phyloP scores from a whole-genome alignment of 2,888 invertebrate genomes.

The Trachelus tabidus region DNA sequence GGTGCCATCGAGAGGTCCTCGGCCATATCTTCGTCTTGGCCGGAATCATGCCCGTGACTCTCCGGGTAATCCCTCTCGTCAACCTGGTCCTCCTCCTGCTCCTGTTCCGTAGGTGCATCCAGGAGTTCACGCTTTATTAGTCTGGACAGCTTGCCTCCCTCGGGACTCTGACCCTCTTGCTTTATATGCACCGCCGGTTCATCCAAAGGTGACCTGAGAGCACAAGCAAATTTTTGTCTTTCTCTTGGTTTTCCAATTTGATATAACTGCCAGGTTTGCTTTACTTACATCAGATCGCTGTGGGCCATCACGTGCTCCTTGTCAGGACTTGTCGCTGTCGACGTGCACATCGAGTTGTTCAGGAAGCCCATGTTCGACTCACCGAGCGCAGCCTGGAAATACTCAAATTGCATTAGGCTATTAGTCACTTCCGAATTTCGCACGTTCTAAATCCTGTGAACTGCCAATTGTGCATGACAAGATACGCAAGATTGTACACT shows the following conservation, averaged over 20 bases:
- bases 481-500: neutral
- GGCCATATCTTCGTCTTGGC: slow-evolving; percentile 61
- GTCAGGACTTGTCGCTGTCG: slow-evolving; percentile 66
- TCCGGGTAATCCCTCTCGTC: slow-evolving; percentile 60
- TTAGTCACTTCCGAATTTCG: slow-evolving; percentile 41
- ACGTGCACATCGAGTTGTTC: slow-evolving; percentile 65
- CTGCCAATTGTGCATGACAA: neutral
- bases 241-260: neutral
- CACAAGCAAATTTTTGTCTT: neutral
- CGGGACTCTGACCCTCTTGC: slow-evolving; percentile 60
- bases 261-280: neutral
- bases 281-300: slow-evolving; percentile 62
- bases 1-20: slow-evolving; percentile 64
- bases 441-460: slow-evolving; percentile 14
- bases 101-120: slow-evolving; percentile 56
- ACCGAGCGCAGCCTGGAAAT: slow-evolving; percentile 70
- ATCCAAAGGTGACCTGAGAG: slow-evolving; percentile 61
- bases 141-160: slow-evolving; percentile 63
- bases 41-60: slow-evolving; percentile 59
- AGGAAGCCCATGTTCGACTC: slow-evolving; percentile 70
- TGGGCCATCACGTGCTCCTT: slow-evolving; percentile 62
- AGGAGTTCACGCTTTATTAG: slow-evolving; percentile 63
- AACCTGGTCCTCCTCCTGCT: slow-evolving; percentile 52
- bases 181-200: slow-evolving; percentile 62
- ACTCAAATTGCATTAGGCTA: slow-evolving; percentile 63